phyloP scores from a whole-genome alignment of 2,888 invertebrate species.

The Petrolisthes cinctipes region DNA sequence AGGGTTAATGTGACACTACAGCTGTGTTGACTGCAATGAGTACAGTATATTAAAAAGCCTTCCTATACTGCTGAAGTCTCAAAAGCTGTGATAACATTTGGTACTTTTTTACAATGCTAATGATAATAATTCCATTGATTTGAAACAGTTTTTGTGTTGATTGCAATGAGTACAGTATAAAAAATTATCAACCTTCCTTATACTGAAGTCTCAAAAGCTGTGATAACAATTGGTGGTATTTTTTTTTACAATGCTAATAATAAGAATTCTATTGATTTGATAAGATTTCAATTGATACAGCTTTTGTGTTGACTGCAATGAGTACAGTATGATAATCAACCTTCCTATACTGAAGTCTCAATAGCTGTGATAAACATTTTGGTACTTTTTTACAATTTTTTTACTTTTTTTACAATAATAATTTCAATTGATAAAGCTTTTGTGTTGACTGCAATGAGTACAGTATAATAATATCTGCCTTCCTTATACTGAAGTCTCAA shows the following conservation, averaged over 20 bases:
- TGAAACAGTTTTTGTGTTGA: too few relatives aligned
- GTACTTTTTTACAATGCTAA: slow-evolving; percentile 14
- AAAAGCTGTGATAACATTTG: slow-evolving; percentile 15
- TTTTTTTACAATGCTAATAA: slow-evolving; percentile 8
- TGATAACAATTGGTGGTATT: slow-evolving; percentile 53
- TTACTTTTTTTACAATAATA: slow-evolving; percentile 1
- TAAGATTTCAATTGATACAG: neutral
- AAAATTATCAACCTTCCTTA: too few relatives aligned
- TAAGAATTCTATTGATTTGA: neutral
- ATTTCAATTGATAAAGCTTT: too few relatives aligned
- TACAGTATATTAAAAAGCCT: too few relatives aligned
- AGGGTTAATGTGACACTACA: too few relatives aligned
- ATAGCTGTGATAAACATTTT: slow-evolving; percentile 58
- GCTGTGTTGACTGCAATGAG: too few relatives aligned
- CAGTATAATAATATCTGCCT: too few relatives aligned
- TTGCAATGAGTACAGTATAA: too few relatives aligned
- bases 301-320: too few relatives aligned
- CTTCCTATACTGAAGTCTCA: slow-evolving; percentile 55
- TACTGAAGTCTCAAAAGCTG: slow-evolving; percentile 57
- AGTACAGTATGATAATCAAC: too few relatives aligned
- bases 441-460: too few relatives aligned
- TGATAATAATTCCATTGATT: neutral
- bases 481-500: neutral
- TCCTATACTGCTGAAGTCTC: neutral
- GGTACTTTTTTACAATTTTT: too few relatives aligned